Evolutionary conservation across 2,888 invertebrate species (phyloP), one percentile per base, ranked within the genome.

Genomic region (Drosophila tripunctata): DNA sequence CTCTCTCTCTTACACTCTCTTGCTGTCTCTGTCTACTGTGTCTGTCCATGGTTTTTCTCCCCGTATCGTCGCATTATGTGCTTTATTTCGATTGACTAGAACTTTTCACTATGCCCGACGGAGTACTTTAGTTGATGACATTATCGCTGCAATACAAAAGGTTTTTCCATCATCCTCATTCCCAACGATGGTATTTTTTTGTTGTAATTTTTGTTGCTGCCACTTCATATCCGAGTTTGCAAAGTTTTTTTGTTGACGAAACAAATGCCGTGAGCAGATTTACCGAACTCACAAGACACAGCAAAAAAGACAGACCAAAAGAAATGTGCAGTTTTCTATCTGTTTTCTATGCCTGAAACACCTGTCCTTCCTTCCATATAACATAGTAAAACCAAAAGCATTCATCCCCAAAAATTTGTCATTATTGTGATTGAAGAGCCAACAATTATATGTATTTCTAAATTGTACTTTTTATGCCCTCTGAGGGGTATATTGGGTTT

Each of bases 111-210:
- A 85, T 78, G 69, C 85, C 85, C 80, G 66, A 69, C 67, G 86
- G 84, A 83, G 84, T 86, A 80, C 77, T 86, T 83, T 75, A 76
- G 70, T 68, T 83, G 78, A 83, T 83, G 86, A 83, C 80, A 83
- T 86, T 83, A 80, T 78, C 80, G 77, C 75, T 79, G 67, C 67
- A 69, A 67, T 72, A 81, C 82, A 85, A 82, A 81, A 85, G 70
- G 57, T 64, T 73, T 70, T 66, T 68, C n/a, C 19, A 27, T 35
- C 58, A 55, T 60, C 21, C 48, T 12, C 56, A 41, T 22, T 24
- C 27, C 12, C 21, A 12, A 31, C 10, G 27, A 2, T 27, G 8
- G 27, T 27, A n/a, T 27, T 22, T 47, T 31, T 12, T n/a, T 15
- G 22, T 38, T 17, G 50, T 52, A 24, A 44, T 10, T 27, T 56